Evolutionary conservation across 2,113 vertebrate species (phyloP).

Genomic region (Festucalex cinctus): DNA sequence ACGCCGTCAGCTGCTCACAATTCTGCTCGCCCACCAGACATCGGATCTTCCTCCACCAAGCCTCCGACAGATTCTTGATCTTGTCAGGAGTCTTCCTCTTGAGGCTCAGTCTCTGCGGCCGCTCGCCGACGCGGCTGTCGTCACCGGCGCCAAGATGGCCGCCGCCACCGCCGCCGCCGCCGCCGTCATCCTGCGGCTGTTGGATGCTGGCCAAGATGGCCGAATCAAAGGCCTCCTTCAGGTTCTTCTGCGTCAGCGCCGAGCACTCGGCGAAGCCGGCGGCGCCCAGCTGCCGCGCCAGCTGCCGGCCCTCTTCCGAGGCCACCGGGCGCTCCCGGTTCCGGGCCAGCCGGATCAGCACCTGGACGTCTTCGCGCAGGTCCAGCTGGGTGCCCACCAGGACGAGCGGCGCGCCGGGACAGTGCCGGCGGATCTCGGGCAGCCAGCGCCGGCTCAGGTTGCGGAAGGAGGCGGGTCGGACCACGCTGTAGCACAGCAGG

Average conservation of each 20-base stretch:
- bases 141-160: not conserved
- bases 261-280: constrained; percentile 81
- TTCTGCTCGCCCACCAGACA: constrained; percentile 63
- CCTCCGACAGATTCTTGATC: constrained; percentile 69
- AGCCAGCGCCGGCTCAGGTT: constrained; percentile 80
- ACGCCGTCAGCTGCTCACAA: constrained; percentile 29
- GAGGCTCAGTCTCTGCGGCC: constrained; percentile 67
- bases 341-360: constrained; percentile 83
- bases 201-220: constrained; percentile 84
- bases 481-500: constrained; percentile 89
- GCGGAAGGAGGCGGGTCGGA: constrained; percentile 83
- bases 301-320: constrained; percentile 75
- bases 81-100: constrained; percentile 67
- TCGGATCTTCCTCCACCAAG: constrained; percentile 77
- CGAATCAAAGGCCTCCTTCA: constrained; percentile 87
- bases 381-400: constrained; percentile 88
- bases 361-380: constrained; percentile 85
- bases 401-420: constrained; percentile 79
- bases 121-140: constrained; percentile 31
- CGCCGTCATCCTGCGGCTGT: constrained; percentile 54
- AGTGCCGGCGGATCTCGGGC: constrained; percentile 81
- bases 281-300: constrained; percentile 79
- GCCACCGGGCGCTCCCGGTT: constrained; percentile 81
- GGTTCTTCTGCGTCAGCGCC: constrained; percentile 91
- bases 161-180: not conserved